Evolutionary conservation across 2,888 invertebrate species (phyloP).

Genomic region (Beris morrisii): DNA sequence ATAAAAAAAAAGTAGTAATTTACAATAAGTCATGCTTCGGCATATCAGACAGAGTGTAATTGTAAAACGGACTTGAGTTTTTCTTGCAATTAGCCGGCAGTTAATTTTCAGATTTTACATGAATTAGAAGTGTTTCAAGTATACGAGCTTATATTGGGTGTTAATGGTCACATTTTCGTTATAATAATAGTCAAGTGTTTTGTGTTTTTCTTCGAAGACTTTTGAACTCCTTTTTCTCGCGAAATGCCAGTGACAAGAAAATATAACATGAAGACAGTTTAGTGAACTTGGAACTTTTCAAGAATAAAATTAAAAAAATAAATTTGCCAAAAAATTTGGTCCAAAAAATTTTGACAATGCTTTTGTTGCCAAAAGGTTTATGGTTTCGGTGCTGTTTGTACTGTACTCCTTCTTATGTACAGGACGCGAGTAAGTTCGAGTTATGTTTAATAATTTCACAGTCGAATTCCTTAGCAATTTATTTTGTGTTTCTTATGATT

Average conservation of each 20-base stretch:
- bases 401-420: constrained; percentile 15
- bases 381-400: constrained; percentile 28
- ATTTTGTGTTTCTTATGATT: too few species aligned
- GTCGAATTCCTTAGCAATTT: too few species aligned
- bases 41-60: constrained; percentile 3
- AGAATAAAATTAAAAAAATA: too few species aligned
- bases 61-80: background rate
- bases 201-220: constrained; percentile 17
- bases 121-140: constrained; percentile 22
- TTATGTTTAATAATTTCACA: too few species aligned
- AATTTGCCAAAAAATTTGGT: too few species aligned
- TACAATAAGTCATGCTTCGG: constrained; percentile 11
- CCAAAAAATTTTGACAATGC: constrained; percentile 4
- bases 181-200: constrained; percentile 2
- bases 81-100: constrained; percentile 3
- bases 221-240: background rate
- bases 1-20: background rate
- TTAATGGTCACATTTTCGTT: too few species aligned
- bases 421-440: constrained; percentile 1
- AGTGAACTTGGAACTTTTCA: constrained; percentile 20
- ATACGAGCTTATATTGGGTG: background rate
- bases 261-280: constrained; percentile 1
- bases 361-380: constrained; percentile 21
- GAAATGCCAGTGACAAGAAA: constrained; percentile 1
- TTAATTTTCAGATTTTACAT: constrained; percentile 15